Conservation (phyloP, 2,113 vertebrate genomes). For the Smithornis capensis region DNA sequence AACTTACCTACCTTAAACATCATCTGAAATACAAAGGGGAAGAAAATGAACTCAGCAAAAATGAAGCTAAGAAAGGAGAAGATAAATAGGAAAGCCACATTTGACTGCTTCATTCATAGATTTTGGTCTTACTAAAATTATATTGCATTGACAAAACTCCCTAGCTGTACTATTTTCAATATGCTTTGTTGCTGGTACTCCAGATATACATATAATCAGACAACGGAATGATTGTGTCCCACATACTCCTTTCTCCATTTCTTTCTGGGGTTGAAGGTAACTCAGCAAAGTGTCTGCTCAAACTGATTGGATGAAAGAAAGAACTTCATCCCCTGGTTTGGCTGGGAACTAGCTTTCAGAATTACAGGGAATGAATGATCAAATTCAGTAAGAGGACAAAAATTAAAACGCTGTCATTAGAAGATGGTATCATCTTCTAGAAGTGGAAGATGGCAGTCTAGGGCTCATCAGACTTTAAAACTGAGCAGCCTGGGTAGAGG, state of each 20-base stretch:
- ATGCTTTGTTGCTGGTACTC: not conserved
- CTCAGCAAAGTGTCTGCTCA: not conserved
- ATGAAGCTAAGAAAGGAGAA: not conserved
- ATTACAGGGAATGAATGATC: not conserved
- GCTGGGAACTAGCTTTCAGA: not conserved
- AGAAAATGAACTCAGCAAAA: not conserved
- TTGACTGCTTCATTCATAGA: not conserved
- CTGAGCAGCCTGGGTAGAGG: not conserved
- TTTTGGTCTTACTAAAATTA: not conserved
- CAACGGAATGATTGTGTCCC: fast-evolving
- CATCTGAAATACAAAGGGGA: not conserved
- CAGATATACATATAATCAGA: not conserved
- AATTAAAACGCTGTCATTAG: not conserved
- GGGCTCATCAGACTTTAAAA: not conserved
- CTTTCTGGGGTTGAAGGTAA: not conserved
- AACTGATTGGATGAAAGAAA: not conserved
- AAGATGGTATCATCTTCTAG: not conserved
- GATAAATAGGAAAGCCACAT: not conserved
- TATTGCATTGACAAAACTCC: not conserved
- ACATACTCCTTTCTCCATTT: not conserved
- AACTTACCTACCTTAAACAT: not conserved
- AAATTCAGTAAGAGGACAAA: not conserved
- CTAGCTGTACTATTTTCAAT: not conserved
- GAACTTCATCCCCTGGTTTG: not conserved
- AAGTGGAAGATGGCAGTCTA: not conserved